A percentile compares a stretch with the other conserved stretches of the same genome.
Evolutionary conservation across 2,797 vertebrate genomes (phyloP).

Genomic region (Eulemur albifrons): DNA sequence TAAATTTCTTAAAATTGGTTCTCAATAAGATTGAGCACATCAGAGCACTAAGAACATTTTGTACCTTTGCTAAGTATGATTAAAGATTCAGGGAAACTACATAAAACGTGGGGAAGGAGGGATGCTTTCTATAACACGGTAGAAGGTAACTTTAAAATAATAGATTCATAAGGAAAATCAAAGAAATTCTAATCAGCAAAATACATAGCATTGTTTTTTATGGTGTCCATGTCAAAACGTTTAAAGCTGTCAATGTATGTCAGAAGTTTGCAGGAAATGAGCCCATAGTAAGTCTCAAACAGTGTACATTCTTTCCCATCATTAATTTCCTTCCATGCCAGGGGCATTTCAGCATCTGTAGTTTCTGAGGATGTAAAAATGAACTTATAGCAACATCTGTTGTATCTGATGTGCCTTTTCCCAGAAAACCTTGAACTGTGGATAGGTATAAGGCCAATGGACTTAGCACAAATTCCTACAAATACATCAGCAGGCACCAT

Average conservation of each 20-base stretch:
- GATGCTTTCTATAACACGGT: neutral
- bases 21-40: neutral
- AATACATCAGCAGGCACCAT: conserved; percentile 86
- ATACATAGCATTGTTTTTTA: conserved; percentile 71
- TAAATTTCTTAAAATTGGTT: conserved; percentile 53
- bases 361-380: conserved; percentile 91
- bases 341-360: conserved; percentile 81
- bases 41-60: conserved; percentile 3
- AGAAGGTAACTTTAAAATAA: conserved; percentile 13
- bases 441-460: conserved; percentile 87
- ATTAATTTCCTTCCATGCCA: conserved; percentile 89
- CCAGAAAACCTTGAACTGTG: conserved; percentile 94
- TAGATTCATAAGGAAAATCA: neutral
- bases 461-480: conserved; percentile 90
- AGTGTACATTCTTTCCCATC: conserved; percentile 84
- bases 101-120: neutral
- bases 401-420: conserved; percentile 90
- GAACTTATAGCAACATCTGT: conserved; percentile 94
- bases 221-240: conserved; percentile 68
- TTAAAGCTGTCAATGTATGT: conserved; percentile 92
- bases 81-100: conserved; percentile 28
- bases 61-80: neutral
- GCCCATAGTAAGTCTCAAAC: conserved; percentile 91
- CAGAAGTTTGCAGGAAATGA: conserved; percentile 91
- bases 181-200: conserved; percentile 64